Evolutionary conservation across 2,113 vertebrate genomes (phyloP), one percentile per base, ranked within the genome.

Genomic region (Lampris incognitus): DNA sequence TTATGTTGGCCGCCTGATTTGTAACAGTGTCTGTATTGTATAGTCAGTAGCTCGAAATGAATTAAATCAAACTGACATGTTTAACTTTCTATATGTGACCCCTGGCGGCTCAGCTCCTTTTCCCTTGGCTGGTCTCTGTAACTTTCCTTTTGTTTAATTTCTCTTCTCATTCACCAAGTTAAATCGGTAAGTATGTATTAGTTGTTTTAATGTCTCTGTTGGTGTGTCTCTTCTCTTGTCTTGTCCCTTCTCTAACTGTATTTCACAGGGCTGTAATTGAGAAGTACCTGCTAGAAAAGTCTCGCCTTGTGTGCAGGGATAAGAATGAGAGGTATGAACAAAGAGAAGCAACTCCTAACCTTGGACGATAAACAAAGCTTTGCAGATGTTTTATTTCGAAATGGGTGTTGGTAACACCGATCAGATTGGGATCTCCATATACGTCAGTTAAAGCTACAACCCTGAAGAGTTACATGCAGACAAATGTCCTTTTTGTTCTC

Each of bases 281-380:
- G 91, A 99, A 97, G 87, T 98, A 97, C 49, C 94, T 99, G 65
- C 95, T 99, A 46, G 97, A 99, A 88, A 98, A 98, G 86, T 95
- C 95, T 72, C 97, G 98, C 1, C 91, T 99, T 50, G 97, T 99
- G 58, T 97, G 95, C 74, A 95, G 95, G 86, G 95, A 96, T 69
- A 95, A 96, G 76, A 95, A 93, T 49, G 97, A 98, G 89, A 96
- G 97, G 98, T 99, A 91, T 86, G 82, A 56, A 3, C 13, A 37
- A 11, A 24, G 2, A 37, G 5, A 24, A 13, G 24, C 2, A 1
- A 38, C 56, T 39, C 3, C 6, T 38, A 58, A 58, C 56, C 56
- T 38, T 39, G 38, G 8, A 37, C 36, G 24, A 24, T 24, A 24
- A 24, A 24, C 24, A 24, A 24, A 24, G 24, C 24, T 24, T 24